phyloP scores from a whole-genome alignment of 2,797 vertebrate species.

The Pyrocephalus nanus region DNA sequence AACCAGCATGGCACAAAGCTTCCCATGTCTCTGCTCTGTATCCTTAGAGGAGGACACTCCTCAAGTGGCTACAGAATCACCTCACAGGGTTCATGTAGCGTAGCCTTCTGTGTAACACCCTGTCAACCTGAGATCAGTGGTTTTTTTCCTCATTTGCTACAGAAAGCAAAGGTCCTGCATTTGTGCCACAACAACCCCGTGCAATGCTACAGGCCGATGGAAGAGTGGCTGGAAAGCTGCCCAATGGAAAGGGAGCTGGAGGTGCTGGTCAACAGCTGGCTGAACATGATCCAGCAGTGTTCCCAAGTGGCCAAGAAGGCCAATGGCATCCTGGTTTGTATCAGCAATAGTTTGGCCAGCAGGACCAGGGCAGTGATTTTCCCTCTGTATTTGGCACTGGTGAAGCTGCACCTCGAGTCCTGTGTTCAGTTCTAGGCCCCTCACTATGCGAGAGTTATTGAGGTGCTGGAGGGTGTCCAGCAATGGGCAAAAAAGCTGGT shows the following conservation, averaged over 20 bases:
- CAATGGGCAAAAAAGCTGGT: background rate
- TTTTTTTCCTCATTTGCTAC: background rate
- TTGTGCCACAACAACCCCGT: background rate
- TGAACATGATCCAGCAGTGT: rapidly evolving
- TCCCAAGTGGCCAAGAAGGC: background rate
- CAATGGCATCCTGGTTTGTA: rapidly evolving
- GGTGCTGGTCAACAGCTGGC: rapidly evolving
- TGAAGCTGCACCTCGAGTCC: rapidly evolving
- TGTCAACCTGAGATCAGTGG: rapidly evolving
- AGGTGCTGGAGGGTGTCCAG: rapidly evolving
- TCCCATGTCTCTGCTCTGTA: background rate
- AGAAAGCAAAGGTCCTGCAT: background rate
- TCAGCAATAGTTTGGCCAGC: background rate
- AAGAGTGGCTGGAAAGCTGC: background rate
- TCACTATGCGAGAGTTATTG: rapidly evolving
- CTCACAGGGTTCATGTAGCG: rapidly evolving
- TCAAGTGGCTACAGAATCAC: background rate
- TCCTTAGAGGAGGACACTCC: background rate
- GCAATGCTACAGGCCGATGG: rapidly evolving
- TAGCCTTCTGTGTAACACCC: background rate
- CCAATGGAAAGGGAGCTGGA: rapidly evolving
- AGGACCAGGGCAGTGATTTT: rapidly evolving
- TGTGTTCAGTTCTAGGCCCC: background rate
- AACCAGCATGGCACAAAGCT: background rate
- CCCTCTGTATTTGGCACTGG: rapidly evolving